Base-by-base conservation (phyloP, 1,140 invertebrate genomes). In the Ericerus pela region DNA sequence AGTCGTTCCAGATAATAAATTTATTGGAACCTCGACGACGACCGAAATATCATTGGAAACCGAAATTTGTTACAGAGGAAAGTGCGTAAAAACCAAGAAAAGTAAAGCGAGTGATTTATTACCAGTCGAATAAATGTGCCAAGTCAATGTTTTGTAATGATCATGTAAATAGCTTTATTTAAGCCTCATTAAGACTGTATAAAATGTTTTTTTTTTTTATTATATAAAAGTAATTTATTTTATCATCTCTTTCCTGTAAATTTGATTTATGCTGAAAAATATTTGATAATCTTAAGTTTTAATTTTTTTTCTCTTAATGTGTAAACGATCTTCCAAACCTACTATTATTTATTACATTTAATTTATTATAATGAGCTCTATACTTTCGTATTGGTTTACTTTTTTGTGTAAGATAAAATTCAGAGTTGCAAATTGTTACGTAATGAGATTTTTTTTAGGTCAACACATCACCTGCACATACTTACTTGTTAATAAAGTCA, bases 21-120 rank as follows among this genome's bases (percentile, higher is more conserved):
- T 47, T 5, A 2, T 47, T 11, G 75, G 79, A 58, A 84, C 84
- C 1, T 82, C 82, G 1, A 84, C 83, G 43, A 85, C 84, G 1
- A 84, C 82, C 0, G 82, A 85, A 70, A 75, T 87, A 29, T 85
- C 84, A 8, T 80, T 86, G 58, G 84, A 87, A 75, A 87, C 84
- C 18, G 85, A 88, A 70, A 88, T 88, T 47, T 88, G 85, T 63
- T 88, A 83, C 65, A 78, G 82, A 63, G 85, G 85, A 18, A 79
- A 80, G 61, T 88, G 85, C 66, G 78, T 88, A 53, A 85, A 86
- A 70, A 83, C 82, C 8, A 80, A 72, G 61, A 69, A 72, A 12
- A 71, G 65, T 36, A 67, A 68, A 59, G 68, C 55, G 10, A 53
- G 53, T 22, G 56, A 58, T 22, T 37, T 56, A 51, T 22, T 56